Percentiles rank a stretch among this genome's conserved stretches.
These are phyloP conservation scores for Pogoniulus pusillus DNA, from an alignment of 2,797 vertebrate species.

Conservation along the genomic window DNA sequence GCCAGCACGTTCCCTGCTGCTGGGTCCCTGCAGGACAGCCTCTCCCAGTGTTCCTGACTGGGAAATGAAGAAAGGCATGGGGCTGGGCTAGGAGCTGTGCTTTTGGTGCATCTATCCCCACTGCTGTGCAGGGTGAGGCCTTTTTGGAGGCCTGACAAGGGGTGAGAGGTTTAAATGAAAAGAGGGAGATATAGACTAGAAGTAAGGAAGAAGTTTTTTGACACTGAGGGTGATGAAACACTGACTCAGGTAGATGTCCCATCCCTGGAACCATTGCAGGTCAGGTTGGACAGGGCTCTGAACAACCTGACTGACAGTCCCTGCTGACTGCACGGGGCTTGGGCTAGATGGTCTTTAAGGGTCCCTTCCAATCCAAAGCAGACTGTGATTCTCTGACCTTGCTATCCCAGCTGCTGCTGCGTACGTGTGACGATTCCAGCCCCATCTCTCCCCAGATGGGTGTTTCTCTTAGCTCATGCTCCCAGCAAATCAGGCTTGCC, in stretches of 20 bases:
- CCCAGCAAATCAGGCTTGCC: neutral
- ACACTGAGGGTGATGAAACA: neutral
- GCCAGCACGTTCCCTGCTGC: neutral
- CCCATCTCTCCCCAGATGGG: neutral
- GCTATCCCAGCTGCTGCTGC: neutral
- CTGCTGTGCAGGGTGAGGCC: neutral
- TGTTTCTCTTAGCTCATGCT: neutral
- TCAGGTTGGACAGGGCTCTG: neutral
- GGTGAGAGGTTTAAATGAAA: neutral
- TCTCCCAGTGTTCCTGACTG: neutral
- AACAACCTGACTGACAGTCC: neutral
- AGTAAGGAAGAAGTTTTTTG: neutral
- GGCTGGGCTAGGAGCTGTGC: neutral
- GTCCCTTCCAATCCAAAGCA: neutral
- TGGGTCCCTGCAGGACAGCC: neutral
- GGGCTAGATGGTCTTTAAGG: neutral
- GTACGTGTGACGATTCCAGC: rapidly evolving
- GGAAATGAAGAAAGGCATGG: neutral
- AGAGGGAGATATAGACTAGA: neutral
- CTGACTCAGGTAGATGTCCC: neutral
- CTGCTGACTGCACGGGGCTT: neutral
- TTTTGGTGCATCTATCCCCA: neutral
- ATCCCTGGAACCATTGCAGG: neutral
- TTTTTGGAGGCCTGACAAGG: neutral
- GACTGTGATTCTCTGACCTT: neutral